Conservation (phyloP, 2,888 invertebrate species). For the Itoplectis maculator region DNA sequence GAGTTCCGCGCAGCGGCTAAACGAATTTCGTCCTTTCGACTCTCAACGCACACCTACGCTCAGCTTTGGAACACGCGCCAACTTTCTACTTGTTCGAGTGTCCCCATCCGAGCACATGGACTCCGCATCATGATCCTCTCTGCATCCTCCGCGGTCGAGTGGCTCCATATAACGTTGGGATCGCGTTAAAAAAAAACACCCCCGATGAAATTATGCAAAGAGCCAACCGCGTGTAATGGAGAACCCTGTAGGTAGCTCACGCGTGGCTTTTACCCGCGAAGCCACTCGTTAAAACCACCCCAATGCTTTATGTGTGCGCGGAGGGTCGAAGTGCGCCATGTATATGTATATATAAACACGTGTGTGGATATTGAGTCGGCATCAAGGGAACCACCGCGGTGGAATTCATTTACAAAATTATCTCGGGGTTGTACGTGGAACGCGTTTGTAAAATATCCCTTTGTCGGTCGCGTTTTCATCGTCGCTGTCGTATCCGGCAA, state of each 20-base stretch:
- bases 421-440: constrained; percentile 32
- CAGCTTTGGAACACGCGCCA: too few species aligned
- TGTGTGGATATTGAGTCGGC: background rate
- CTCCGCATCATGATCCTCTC: too few species aligned
- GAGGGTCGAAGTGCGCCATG: too few species aligned
- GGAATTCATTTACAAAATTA: constrained; percentile 59
- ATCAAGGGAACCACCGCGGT: constrained; percentile 27
- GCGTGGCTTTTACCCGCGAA: background rate
- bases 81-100: too few species aligned
- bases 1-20: too few species aligned
- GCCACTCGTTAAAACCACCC: constrained; percentile 23
- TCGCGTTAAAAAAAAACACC: constrained; percentile 40
- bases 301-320: constrained; percentile 7
- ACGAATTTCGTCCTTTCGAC: too few species aligned
- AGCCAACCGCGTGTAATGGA: constrained; percentile 29
- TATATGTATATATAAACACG: too few species aligned
- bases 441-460: constrained; percentile 15
- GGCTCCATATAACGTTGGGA: constrained; percentile 10
- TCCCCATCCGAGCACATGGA: too few species aligned
- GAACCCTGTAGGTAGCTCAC: constrained; percentile 23
- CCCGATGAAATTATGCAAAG: constrained; percentile 48
- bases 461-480: background rate
- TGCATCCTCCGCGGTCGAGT: background rate
- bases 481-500: background rate
- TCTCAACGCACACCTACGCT: too few species aligned